These are phyloP conservation scores for Corythaixoides concolor DNA, from an alignment of 2,113 vertebrate species.

Conservation along the genomic window DNA sequence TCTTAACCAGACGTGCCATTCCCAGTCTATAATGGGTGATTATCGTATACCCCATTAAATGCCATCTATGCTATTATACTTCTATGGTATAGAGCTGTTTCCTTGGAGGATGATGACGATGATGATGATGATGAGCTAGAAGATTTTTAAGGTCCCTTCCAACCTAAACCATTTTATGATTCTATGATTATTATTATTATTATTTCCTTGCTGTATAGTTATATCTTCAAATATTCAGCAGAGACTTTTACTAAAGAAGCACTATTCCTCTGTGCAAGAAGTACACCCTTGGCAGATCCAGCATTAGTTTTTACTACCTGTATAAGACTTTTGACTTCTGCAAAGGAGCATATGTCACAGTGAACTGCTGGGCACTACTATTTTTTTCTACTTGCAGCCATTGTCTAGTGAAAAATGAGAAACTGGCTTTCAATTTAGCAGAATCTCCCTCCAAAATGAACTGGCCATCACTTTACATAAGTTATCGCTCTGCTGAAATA, in stretches of 20 bases:
- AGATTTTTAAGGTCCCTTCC: too few relatives aligned
- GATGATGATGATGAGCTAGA: too few relatives aligned
- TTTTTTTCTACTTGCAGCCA: not conserved
- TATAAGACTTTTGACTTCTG: not conserved
- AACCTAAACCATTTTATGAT: too few relatives aligned
- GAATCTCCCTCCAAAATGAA: not conserved
- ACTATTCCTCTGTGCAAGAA: not conserved
- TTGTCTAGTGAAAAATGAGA: not conserved
- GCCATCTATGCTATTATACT: fast-evolving
- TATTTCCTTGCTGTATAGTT: not conserved
- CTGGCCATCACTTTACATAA: not conserved
- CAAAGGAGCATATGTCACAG: not conserved
- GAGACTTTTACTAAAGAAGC: not conserved
- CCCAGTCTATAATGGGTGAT: not conserved
- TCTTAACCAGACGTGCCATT: not conserved
- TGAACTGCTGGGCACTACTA: not conserved
- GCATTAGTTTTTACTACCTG: not conserved
- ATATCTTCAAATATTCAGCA: not conserved
- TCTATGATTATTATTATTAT: too few relatives aligned
- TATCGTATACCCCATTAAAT: not conserved
- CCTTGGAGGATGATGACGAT: not conserved
- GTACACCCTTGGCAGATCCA: not conserved
- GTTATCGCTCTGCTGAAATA: not conserved
- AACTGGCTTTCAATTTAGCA: not conserved
- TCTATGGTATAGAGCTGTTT: not conserved